Conservation (phyloP, 2,797 vertebrate genomes). For the Myotis pilosus region DNA sequence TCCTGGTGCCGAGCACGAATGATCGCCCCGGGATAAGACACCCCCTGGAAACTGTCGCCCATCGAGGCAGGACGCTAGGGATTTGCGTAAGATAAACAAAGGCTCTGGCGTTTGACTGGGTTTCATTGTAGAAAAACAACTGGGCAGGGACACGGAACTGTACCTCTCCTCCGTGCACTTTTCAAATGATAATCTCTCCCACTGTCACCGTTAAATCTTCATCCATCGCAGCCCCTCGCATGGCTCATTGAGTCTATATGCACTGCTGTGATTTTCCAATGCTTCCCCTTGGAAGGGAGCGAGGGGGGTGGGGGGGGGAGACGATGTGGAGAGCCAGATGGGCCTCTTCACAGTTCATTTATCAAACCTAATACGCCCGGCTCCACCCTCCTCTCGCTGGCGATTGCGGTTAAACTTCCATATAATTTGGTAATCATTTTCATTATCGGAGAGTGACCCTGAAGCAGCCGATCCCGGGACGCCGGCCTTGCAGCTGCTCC, state of each 20-base stretch:
- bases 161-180: constrained; percentile 82
- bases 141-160: constrained; percentile 75
- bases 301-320: constrained; percentile 82
- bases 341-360: constrained; percentile 99
- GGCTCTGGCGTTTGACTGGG: not conserved
- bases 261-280: constrained; percentile 87
- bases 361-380: constrained; percentile 94
- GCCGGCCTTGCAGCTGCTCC: constrained; percentile 92
- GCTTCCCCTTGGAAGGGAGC: constrained; percentile 84
- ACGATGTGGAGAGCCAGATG: constrained; percentile 94
- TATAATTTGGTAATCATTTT: constrained; percentile 99
- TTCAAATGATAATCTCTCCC: constrained; percentile 85
- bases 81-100: constrained; percentile 27
- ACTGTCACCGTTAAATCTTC: constrained; percentile 86
- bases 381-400: constrained; percentile 86
- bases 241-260: constrained; percentile 88
- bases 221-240: constrained; percentile 86
- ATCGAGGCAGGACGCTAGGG: not conserved
- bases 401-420: constrained; percentile 96
- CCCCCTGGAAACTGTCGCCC: not conserved
- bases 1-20: not conserved
- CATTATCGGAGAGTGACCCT: constrained; percentile 99
- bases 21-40: not conserved
- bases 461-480: constrained; percentile 89
- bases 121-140: constrained; percentile 58